Base-by-base conservation (phyloP, 2,113 vertebrate species). In the Antechinus flavipes region DNA sequence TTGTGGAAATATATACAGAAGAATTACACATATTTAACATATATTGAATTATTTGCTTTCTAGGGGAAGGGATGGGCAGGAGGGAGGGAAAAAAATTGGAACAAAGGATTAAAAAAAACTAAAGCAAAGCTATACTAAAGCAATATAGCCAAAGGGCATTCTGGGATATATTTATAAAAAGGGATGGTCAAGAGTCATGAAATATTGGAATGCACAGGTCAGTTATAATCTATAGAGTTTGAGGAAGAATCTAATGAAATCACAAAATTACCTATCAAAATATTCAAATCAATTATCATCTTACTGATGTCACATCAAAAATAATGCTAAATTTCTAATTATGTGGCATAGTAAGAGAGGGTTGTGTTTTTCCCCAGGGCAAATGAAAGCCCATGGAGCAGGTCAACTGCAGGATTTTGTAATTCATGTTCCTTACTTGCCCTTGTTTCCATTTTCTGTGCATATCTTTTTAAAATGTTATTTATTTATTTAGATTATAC, bases 261-360 rank as follows among this genome's bases (percentile, higher is more conserved):
- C 68, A 76, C 14, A n/a, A 6, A 76, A 7, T 16, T 2, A 76
- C 19, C 68, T 22, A 76, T 42, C 68, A 76, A 76, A 76, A 76
- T 76, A 76, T n/a, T 76, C 35, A n/a, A 76, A 76, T n/a, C 16
- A 76, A 76, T 42, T 89, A 93, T 95, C 90, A 96, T 96, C 92
- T 95, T 90, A 94, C 68, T 96, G 84, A 58, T 52, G 23, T 97
- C 84, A 95, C 95, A 95, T 95, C 96, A 97, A 91, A 94, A 96
- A 49, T 93, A 94, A 68, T 94, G n/a, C 92, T 89, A 97, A 42
- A 3, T 9, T 96, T 96, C 89, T 90, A 56, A 97, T 96, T 93
- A 93, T 54, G 94, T 92, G 97, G 68, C 12, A 76, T 91, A 95
- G 89, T 55, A 58, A 94, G n/a, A 96, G 94, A 95, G 0, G 24